Evolutionary conservation across 2,113 vertebrate species (phyloP), one percentile per base, ranked within the genome.

Genomic region (Chloropsis cyanopogon): DNA sequence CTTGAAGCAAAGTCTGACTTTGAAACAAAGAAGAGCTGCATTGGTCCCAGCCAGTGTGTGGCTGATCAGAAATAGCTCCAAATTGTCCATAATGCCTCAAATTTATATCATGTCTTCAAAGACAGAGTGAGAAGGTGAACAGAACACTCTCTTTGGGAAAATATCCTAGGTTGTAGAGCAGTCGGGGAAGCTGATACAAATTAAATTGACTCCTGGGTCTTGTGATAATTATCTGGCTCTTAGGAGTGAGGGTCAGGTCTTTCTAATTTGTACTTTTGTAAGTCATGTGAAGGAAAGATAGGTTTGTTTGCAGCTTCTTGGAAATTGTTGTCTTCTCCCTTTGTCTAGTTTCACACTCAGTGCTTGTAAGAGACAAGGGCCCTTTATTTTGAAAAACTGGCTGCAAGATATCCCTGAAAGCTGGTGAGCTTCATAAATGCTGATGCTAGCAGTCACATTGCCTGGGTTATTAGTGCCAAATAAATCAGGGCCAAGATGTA

Each of bases 401-500:
- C 61, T 79, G 75, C 61, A 63, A 79, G 88, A 70, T 57, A 70
- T 57, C 75, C 66, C 75, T 90, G 61, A 82, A 93, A 85, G 22
- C 52, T 70, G 2, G 0, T 88, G 86, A 75, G 61, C 42, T 75
- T 60, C 75, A 71, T 37, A 92, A 95, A 88, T 23, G 75, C 82
- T 92, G 92, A 90, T 71, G 79, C 35, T 54, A 63, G 86, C 82
- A 92, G 57, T 68, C 89, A 90, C 49, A 9, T 26, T 90, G 78
- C 73, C 86, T 49, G 65, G 68, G 35, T 49, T 65, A 86, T 53
- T 33, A 59, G 65, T 52, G 42, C 79, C 76, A 75, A 88, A 85
- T 75, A 86, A 92, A 75, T 92, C 71, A 94, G 89, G 70, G 75
- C 80, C 79, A 92, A 88, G 86, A 85, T n/a, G 83, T 85, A 85